These are phyloP conservation scores for Orchesella cincta DNA, from an alignment of 1,140 invertebrate species.

Conservation along the genomic window DNA sequence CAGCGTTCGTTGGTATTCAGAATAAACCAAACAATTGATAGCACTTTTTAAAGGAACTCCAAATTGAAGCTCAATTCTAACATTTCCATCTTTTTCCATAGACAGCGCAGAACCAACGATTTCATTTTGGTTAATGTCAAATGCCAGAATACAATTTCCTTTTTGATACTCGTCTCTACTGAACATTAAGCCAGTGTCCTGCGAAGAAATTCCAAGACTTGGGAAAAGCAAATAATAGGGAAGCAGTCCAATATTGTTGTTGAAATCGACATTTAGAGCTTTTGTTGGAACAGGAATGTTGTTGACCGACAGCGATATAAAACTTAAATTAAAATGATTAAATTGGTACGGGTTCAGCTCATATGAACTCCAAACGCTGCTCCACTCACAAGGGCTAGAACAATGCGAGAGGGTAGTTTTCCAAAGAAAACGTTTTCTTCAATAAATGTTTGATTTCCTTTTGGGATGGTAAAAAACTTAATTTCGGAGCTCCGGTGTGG, in stretches of 20 bases:
- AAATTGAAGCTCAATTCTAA: slow-evolving; percentile 41
- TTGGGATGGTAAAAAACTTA: slow-evolving; percentile 38
- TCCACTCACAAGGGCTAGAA: slow-evolving; percentile 56
- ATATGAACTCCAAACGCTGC: slow-evolving; percentile 54
- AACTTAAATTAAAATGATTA: slow-evolving; percentile 53
- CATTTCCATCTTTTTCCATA: slow-evolving; percentile 36
- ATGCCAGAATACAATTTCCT: slow-evolving; percentile 37
- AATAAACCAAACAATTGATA: slow-evolving; percentile 35
- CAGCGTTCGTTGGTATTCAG: slow-evolving; percentile 30
- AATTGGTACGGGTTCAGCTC: slow-evolving; percentile 56
- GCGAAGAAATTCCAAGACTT: slow-evolving; percentile 31
- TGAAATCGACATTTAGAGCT: slow-evolving; percentile 37
- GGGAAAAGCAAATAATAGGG: slow-evolving; percentile 43
- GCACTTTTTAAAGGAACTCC: slow-evolving; percentile 21
- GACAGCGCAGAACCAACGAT: neutral
- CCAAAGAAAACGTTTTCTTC: slow-evolving; percentile 45
- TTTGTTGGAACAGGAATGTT: slow-evolving; percentile 38
- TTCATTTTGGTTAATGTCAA: slow-evolving; percentile 27
- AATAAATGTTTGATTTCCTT: slow-evolving; percentile 31
- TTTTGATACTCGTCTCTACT: slow-evolving; percentile 19
- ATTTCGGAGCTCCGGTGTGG: slow-evolving; percentile 16
- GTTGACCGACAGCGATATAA: slow-evolving; percentile 41
- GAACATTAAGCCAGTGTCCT: slow-evolving; percentile 31
- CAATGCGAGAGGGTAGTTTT: slow-evolving; percentile 55
- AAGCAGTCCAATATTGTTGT: slow-evolving; percentile 16